Evolutionary conservation across 2,797 vertebrate genomes (phyloP).

Genomic region (Pteronotus mesoamericanus): DNA sequence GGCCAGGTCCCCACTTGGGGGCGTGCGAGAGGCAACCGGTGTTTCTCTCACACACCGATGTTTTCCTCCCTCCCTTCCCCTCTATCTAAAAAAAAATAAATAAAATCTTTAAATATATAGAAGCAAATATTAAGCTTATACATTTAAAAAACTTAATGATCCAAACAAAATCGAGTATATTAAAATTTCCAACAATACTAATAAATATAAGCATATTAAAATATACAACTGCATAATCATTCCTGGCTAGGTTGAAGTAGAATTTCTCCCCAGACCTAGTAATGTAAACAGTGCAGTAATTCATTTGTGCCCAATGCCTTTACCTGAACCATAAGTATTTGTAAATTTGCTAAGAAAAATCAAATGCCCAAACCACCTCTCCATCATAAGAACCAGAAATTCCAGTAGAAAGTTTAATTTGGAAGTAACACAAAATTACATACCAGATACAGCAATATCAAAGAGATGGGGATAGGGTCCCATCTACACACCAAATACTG

Average conservation of each 20-base stretch:
- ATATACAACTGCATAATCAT: not conserved
- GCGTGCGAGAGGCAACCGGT: not conserved
- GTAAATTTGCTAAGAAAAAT: slow-evolving; percentile 34
- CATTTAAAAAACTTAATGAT: slow-evolving; percentile 14
- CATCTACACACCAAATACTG: not conserved
- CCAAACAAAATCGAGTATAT: not conserved
- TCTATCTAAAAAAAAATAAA: too few relatives aligned
- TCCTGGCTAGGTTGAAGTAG: not conserved
- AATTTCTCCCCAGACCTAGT: not conserved
- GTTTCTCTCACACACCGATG: not conserved
- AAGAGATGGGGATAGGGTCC: not conserved
- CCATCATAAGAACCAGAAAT: not conserved
- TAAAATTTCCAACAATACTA: not conserved
- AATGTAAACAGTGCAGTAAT: not conserved
- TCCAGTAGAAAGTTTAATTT: not conserved
- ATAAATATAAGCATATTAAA: slow-evolving; percentile 1
- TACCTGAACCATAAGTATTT: not conserved
- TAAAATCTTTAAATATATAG: not conserved
- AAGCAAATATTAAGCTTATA: not conserved
- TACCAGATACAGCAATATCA: not conserved
- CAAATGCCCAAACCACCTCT: not conserved
- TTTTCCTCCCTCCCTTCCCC: not conserved
- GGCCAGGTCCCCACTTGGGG: not conserved
- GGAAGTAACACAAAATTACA: not conserved
- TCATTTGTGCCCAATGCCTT: not conserved